Conservation (phyloP, 1,140 invertebrate genomes). For the Solenopsis fugax region DNA sequence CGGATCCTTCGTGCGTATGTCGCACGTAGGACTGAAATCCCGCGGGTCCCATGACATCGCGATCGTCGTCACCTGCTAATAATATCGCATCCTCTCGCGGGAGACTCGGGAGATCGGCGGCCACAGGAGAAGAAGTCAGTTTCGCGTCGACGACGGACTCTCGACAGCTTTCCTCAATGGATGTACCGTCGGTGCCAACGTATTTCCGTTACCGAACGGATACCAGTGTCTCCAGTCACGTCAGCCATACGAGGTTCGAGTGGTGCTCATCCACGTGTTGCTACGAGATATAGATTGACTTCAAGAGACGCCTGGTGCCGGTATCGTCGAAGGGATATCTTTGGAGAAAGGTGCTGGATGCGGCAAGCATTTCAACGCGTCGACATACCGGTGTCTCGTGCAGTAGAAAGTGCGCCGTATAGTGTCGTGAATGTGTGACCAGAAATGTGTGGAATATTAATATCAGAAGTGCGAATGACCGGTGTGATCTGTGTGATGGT, state of each 20-base stretch:
- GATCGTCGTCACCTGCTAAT: slow-evolving; percentile 67
- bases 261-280: background rate
- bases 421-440: slow-evolving; percentile 67
- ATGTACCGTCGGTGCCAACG: background rate
- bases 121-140: background rate
- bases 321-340: background rate
- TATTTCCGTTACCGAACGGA: slow-evolving; percentile 24
- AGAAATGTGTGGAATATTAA: slow-evolving; percentile 50
- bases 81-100: slow-evolving; percentile 45
- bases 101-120: background rate
- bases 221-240: background rate
- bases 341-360: slow-evolving; percentile 1
- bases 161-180: background rate
- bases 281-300: slow-evolving; percentile 21
- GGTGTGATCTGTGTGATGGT: background rate
- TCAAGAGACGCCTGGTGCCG: background rate
- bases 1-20: slow-evolving; percentile 62
- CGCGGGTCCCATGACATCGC: slow-evolving; percentile 60
- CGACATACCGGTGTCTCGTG: slow-evolving; percentile 42
- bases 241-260: background rate
- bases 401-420: slow-evolving; percentile 72
- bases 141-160: background rate
- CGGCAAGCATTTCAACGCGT: slow-evolving; percentile 32
- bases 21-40: slow-evolving; percentile 68
- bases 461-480: slow-evolving; percentile 4